Percentiles rank a stretch among this genome's conserved stretches.
Evolutionary conservation across 2,888 invertebrate genomes (phyloP).

Genomic region (Lissocephala sabroskyi): DNA sequence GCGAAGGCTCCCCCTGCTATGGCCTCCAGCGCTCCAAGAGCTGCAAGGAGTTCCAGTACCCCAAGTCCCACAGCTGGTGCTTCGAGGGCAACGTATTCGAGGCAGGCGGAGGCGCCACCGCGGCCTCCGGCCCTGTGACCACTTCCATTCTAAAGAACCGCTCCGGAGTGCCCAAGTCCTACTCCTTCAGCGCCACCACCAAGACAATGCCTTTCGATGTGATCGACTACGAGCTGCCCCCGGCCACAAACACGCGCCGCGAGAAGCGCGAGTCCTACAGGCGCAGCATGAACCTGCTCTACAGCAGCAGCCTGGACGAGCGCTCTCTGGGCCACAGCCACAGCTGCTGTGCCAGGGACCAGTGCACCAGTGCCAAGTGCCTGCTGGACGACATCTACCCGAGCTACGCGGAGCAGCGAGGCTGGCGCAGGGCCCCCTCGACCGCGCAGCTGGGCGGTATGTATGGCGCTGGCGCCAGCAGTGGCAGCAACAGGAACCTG

Average conservation of each 20-base stretch:
- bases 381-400: slow-evolving; percentile 69
- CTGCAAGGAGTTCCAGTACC: slow-evolving; percentile 71
- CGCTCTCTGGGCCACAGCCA: slow-evolving; percentile 50
- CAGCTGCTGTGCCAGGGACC: slow-evolving; percentile 67
- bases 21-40: slow-evolving; percentile 69
- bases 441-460: slow-evolving; percentile 33
- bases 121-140: slow-evolving; percentile 24
- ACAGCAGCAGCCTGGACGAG: slow-evolving; percentile 64
- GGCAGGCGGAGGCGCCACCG: slow-evolving; percentile 30
- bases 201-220: slow-evolving; percentile 72
- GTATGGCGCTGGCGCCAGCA: slow-evolving; percentile 50
- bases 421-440: slow-evolving; percentile 40
- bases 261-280: slow-evolving; percentile 68
- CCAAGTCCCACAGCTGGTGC: slow-evolving; percentile 72
- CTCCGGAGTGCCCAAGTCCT: slow-evolving; percentile 70
- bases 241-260: slow-evolving; percentile 55
- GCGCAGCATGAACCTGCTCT: slow-evolving; percentile 66
- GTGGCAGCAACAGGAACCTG: slow-evolving; percentile 65
- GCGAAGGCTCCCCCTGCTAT: slow-evolving; percentile 64
- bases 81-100: slow-evolving; percentile 67
- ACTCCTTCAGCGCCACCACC: slow-evolving; percentile 70
- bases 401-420: slow-evolving; percentile 37
- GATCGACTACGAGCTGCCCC: slow-evolving; percentile 70
- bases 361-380: slow-evolving; percentile 70
- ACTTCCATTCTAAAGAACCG: slow-evolving; percentile 67